A percentile compares a stretch with the other conserved stretches of the same genome.
Evolutionary conservation across 2,113 vertebrate genomes (phyloP).

Genomic region (Porphyrio hochstetteri): DNA sequence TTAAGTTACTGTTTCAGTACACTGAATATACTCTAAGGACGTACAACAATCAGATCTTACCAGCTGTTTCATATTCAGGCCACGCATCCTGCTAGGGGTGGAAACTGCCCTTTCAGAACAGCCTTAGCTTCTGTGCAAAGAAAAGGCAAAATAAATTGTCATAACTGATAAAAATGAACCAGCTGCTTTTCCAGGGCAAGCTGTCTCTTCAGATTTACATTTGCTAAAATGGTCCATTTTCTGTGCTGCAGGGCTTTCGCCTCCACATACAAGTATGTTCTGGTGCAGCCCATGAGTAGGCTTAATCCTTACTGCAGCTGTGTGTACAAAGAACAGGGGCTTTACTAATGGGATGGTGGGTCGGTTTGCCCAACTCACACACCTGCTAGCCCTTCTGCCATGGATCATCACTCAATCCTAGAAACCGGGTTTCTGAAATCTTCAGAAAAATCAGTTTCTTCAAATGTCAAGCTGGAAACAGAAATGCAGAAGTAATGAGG

Average conservation of each 20-base stretch:
- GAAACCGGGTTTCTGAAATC: background rate
- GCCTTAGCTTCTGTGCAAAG: background rate
- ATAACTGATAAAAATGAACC: background rate
- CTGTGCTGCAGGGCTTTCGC: background rate
- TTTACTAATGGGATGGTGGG: background rate
- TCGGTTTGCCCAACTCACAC: background rate
- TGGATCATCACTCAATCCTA: background rate
- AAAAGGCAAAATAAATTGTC: background rate
- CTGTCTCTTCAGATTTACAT: background rate
- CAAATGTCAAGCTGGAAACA: background rate
- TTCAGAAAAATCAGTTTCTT: background rate
- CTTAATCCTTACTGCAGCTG: background rate
- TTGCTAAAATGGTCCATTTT: background rate
- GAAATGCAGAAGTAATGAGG: background rate
- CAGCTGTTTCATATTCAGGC: constrained; percentile 3
- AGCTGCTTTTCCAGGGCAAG: background rate
- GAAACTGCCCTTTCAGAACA: background rate
- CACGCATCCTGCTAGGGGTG: background rate
- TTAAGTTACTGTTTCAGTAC: background rate
- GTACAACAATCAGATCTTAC: background rate
- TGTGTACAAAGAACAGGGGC: background rate
- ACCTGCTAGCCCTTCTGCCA: background rate
- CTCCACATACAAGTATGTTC: background rate
- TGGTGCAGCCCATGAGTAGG: accelerated
- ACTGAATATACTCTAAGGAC: background rate